Evolutionary conservation across 2,888 invertebrate genomes (phyloP), one percentile per base, ranked within the genome.

Genomic region (Heliconius ismenius): DNA sequence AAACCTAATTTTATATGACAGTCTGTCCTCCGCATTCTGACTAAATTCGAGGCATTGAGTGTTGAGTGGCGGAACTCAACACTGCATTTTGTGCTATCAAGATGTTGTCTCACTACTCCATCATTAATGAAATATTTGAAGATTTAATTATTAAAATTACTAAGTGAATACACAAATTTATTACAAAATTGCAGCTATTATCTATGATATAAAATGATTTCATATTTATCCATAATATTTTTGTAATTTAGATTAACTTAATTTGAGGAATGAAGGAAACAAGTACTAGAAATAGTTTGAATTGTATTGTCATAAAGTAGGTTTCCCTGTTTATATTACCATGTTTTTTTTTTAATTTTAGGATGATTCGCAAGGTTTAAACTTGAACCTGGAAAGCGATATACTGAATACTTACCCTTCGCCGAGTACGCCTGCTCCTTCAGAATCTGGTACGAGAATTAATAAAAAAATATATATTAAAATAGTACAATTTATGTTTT

Each of bases 311-410:
- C 7, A 54, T 21, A 21, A 54, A 54, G 21, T 54, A 68, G 18
- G 15, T 43, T 3, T 43, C 4, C n/a, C 7, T 49, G 7, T 7
- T 49, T 49, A 32, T 32, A 32, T 32, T 32, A 43, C 43, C 15
- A 68, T 49, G 26, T 49, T 49, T 4, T 64, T 36, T 70, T 9
- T 73, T 39, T 26, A n/a, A 62, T 78, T 74, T 74, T 81, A 90
- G 90, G 87, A 86, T 0, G 86, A 87, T 6, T 81, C 81, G 10
- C 81, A 79, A 32, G 76, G 80, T 60, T 77, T 82, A 67, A 32
- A 32, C 32, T 69, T 87, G 39, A 83, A 83, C 26, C 81, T 88
- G 72, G 91, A 91, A 64, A 82, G 84, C 4, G 91, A 91, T 49
- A 73, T 83, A 13, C 68, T 84, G 54, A 82, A 72, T 74, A 80